Base-by-base conservation (phyloP, 2,888 invertebrate species). In the Callosobruchus maculatus region DNA sequence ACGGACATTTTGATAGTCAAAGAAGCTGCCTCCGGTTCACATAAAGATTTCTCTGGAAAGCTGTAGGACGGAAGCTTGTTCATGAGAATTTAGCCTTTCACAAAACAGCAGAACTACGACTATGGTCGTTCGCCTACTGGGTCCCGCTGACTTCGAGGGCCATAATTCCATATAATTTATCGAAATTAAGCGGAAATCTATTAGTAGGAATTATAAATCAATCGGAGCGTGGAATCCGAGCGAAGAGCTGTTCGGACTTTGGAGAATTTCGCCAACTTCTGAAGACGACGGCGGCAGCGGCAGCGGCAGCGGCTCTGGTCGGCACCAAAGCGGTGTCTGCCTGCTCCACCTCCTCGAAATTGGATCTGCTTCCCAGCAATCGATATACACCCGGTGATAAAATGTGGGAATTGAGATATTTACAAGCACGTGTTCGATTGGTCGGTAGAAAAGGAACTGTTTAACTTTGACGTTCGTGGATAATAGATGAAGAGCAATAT, bases 161-260 rank as follows among this genome's bases (percentile, higher is more conserved):
- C 18, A 26, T 70, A 22, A 72, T 74, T 20, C 22, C 30, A 67
- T 21, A 74, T 72, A 72, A 74, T 31, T 72, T 71, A 72, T 72
- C 72, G 74, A 74, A 72, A 74, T 74, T 72, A 72, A 72, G 70
- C 72, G 72, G 74, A 72, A 74, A 74, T 70, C 74, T 74, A 74
- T 74, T 74, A 74, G 74, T 72, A 26, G 74, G 70, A 74, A 74
- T 74, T 74, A 74, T 74, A 74, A 74, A 74, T 74, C 74, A 74
- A 74, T 74, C 72, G 74, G 66, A 70, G 70, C 74, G 72, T 70
- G 72, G 72, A 74, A 72, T 74, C 74, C 49, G 18, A 49, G 49
- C 49, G 49, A 7, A 49, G 49, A 18, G 49, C 49, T 73, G 49
- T 49, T 49, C 49, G 49, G 49, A 49, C 49, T 49, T 49, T 13